Base-by-base conservation (phyloP, 37 sponge, comb jelly and placozoan genomes). In the Oscarella lobularis region DNA sequence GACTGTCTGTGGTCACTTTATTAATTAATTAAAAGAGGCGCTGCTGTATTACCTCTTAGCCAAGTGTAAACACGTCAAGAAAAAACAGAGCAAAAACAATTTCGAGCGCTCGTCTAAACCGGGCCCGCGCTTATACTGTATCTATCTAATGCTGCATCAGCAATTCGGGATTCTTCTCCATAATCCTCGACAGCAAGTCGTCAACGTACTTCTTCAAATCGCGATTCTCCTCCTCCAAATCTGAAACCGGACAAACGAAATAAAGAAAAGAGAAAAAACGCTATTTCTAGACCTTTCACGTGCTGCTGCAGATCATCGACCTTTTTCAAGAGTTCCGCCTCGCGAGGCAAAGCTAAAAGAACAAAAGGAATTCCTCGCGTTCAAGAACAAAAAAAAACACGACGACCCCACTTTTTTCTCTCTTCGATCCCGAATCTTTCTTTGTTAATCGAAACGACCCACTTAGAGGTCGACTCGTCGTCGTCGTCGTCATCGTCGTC, bases 161-260 rank as follows among this genome's bases (percentile, higher is more conserved):
- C 1, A 88, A 69, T 1, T 83, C 84, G n/a, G 93, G 93, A 5
- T 37, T 81, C 66, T 67, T 39, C 1, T 77, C 74, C 75, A 92
- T 78, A 31, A 92, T 39, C 9, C 66, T 29, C 27, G 75, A 37
- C 0, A 83, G 40, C 33, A 92, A 73, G 4, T 67, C 66, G 36
- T 88, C 85, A 3, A 88, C 80, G 82, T 92, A 86, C 2, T 40
- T 85, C 70, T 67, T 60, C 74, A 90, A 39, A 66, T 38, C 32
- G 0, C 6, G 3, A 41, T 90, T 90, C 0, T 81, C 79, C 2
- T 79, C 78, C 48, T 81, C 81, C 2, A 86, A 38, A 4, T 90
- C 91, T 90, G 76, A 2, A 6, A 9, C 9, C 5, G 27, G 36
- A 37, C 36, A 39, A 41, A 75, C 30, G 31, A n/a, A 54, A 3